Conservation (phyloP, 2,888 invertebrate genomes). For the Diarsia rubi region DNA sequence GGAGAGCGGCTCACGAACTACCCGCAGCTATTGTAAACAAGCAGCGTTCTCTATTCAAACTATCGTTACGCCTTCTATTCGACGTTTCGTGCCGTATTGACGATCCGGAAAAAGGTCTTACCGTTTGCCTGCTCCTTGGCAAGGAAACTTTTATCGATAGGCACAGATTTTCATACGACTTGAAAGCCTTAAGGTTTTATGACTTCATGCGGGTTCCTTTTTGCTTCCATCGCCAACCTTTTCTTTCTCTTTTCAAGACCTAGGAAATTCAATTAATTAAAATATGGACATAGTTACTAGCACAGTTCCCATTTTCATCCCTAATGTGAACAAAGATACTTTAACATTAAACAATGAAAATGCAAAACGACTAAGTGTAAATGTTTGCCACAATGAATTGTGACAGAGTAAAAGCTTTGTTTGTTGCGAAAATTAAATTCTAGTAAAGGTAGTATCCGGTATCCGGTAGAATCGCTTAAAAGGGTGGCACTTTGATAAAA, state of each 20-base stretch:
- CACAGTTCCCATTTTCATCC: conserved; percentile 44
- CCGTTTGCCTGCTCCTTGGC: conserved; percentile 73
- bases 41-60: conserved; percentile 87
- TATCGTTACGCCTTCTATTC: conserved; percentile 85
- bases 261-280: conserved; percentile 20
- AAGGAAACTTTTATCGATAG: conserved; percentile 77
- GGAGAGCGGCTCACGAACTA: conserved; percentile 88
- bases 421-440: conserved; percentile 81
- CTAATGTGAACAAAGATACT: conserved; percentile 67
- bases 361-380: conserved; percentile 75
- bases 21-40: conserved; percentile 89
- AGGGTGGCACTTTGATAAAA: conserved; percentile 69
- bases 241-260: conserved; percentile 5
- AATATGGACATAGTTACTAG: conserved; percentile 22
- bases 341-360: conserved; percentile 78
- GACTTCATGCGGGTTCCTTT: conserved; percentile 67
- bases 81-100: conserved; percentile 82
- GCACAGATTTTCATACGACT: conserved; percentile 76
- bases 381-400: conserved; percentile 81
- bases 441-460: conserved; percentile 74
- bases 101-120: conserved; percentile 81
- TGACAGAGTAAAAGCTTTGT: conserved; percentile 85
- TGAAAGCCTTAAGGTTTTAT: conserved; percentile 72
- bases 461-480: conserved; percentile 74
- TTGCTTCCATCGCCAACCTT: not conserved